A percentile compares a stretch with the other conserved stretches of the same genome.
Evolutionary conservation across 2,113 vertebrate species (phyloP).

Genomic region (Nothocercus julius): DNA sequence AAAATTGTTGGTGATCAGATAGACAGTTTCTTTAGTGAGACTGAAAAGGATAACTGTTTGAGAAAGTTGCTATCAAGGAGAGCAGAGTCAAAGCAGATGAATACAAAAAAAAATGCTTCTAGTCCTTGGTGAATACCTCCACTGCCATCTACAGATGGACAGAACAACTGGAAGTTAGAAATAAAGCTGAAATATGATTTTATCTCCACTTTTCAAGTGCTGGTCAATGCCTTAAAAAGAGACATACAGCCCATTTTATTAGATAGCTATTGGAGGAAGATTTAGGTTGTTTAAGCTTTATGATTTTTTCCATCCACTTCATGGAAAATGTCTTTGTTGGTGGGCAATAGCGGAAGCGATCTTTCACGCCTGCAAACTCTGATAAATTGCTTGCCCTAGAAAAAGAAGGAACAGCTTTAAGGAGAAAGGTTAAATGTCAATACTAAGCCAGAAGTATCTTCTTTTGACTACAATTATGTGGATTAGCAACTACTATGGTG

Average conservation of each 20-base stretch:
- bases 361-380: neutral
- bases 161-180: neutral
- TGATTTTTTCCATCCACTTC: neutral
- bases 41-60: neutral
- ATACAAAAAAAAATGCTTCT: neutral
- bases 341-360: neutral
- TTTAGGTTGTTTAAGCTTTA: neutral
- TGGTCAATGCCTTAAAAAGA: neutral
- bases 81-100: neutral
- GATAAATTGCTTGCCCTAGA: neutral
- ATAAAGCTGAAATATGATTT: neutral
- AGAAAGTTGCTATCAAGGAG: neutral
- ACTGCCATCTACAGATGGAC: neutral
- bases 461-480: neutral
- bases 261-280: neutral
- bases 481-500: neutral
- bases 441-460: neutral
- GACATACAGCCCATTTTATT: neutral
- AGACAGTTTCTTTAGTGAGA: neutral
- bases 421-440: neutral
- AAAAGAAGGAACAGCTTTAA: neutral
- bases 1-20: neutral
- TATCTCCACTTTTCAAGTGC: neutral
- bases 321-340: neutral
- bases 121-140: neutral